Conservation (phyloP, 2,113 vertebrate genomes). For the Esox niger region DNA sequence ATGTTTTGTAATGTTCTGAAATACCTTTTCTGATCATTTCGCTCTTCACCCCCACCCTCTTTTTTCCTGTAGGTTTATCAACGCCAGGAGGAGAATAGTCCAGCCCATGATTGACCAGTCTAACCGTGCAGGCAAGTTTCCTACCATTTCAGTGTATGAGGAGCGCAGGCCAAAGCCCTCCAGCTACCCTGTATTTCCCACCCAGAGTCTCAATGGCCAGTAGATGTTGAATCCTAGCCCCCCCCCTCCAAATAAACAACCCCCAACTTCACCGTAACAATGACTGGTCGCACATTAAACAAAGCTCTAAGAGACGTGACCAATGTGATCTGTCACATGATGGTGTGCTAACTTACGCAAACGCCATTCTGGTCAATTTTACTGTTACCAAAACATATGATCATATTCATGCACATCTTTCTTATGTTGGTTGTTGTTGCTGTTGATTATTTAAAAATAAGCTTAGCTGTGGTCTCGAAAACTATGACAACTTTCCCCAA, state of each 20-base stretch:
- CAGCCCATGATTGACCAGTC: conserved; percentile 99
- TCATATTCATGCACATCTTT: no score
- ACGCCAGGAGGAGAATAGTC: conserved; percentile 99
- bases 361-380: no score
- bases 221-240: conserved; percentile 72
- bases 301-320: background rate
- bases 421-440: no score
- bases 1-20: no score
- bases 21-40: background rate
- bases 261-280: background rate
- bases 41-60: background rate
- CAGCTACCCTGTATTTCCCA: conserved; percentile 76
- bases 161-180: conserved; percentile 75
- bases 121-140: conserved; percentile 99
- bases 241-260: conserved; percentile 15
- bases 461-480: conserved; percentile 36
- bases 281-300: conserved; percentile 44
- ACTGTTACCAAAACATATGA: no score
- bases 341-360: no score
- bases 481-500: conserved; percentile 4
- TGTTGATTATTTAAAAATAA: no score
- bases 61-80: conserved; percentile 92
- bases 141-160: conserved; percentile 81
- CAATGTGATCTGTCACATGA: no score
- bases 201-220: conserved; percentile 76